Base-by-base conservation (phyloP, 2,888 invertebrate genomes). In the Halictus ligatus region DNA sequence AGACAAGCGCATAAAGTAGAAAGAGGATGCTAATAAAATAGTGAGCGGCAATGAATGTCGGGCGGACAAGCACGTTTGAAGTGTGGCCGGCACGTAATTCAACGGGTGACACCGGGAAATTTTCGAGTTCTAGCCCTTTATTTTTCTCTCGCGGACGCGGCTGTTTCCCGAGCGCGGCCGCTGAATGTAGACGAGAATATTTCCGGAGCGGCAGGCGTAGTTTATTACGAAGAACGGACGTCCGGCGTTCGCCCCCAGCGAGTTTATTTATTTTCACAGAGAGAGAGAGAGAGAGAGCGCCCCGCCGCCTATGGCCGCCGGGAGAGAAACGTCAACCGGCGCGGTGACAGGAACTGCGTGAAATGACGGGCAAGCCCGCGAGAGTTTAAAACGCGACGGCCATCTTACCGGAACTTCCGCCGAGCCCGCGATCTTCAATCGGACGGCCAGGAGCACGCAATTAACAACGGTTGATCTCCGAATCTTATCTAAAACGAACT, bases 141-240 rank as follows among this genome's bases (percentile, higher is more conserved):
- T 88, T 88, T 87, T 76, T 77, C 80, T n/a, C 80, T n/a, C 87
- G 67, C 82, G 74, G 82, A 71, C 81, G 78, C 81, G 77, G 84
- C 81, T 72, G 85, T 81, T 83, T 81, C 81, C 86, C 46, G 75
- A 81, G 75, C 69, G 75, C 25, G 64, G 35, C 77, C 78, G 73
- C 75, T 79, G 84, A 84, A 80, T 74, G 81, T 77, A 85, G 90
- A 85, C 80, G 78, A 73, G 86, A 87, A 88, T 86, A 84, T 88
- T 88, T 89, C 89, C 89, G 87, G 88, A 85, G 71, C 84, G 83
- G 87, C 82, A 84, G 83, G 75, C 84, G 78, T 81, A 85, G 88
- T 91, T 91, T 90, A 90, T 91, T 88, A 88, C 88, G 80, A 86
- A 74, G 87, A 85, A 78, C 86, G 90, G 88, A 90, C 86, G 84